Percentiles rank a stretch among this genome's conserved stretches.
These are phyloP conservation scores for Rhinogobio ventralis DNA, from an alignment of 2,797 vertebrate species.

Conservation along the genomic window DNA sequence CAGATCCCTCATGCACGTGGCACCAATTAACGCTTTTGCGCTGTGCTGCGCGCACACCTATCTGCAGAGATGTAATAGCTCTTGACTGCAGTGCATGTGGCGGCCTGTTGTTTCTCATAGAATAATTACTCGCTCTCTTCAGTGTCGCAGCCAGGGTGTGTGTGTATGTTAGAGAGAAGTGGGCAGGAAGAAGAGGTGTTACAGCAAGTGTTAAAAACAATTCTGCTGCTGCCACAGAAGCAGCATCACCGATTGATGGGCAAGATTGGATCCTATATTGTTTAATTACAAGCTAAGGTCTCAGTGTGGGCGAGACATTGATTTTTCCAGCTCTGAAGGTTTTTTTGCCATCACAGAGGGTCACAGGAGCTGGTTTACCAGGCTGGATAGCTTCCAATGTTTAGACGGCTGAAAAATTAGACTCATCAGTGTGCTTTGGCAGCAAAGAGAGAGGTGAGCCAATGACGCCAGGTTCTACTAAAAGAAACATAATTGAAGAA, in stretches of 20 bases:
- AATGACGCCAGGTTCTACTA: constrained; percentile 22
- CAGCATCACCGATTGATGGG: constrained; percentile 66
- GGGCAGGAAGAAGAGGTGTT: constrained; percentile 66
- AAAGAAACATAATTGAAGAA: background rate
- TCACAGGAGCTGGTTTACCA: constrained; percentile 62
- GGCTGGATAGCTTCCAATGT: constrained; percentile 62
- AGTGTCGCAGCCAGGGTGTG: constrained; percentile 55
- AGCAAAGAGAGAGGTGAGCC: constrained; percentile 30
- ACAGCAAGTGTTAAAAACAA: constrained; percentile 77
- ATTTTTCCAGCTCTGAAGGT: constrained; percentile 65
- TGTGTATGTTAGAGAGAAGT: constrained; percentile 54
- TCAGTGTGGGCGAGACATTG: constrained; percentile 70
- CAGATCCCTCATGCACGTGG: constrained; percentile 71
- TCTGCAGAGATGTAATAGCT: constrained; percentile 68
- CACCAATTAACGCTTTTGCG: constrained; percentile 75
- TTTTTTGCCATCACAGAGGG: constrained; percentile 67
- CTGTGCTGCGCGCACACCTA: constrained; percentile 54
- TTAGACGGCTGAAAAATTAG: constrained; percentile 56
- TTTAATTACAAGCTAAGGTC: constrained; percentile 77
- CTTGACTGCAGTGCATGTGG: constrained; percentile 70
- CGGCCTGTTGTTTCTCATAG: constrained; percentile 69
- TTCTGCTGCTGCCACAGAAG: constrained; percentile 64
- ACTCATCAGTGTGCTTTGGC: constrained; percentile 41
- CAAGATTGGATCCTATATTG: constrained; percentile 75
- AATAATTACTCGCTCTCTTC: constrained; percentile 74